A percentile compares a stretch with the other conserved stretches of the same genome.
Conservation (phyloP, 2,113 vertebrate genomes). For the Nothoprocta pentlandii region DNA sequence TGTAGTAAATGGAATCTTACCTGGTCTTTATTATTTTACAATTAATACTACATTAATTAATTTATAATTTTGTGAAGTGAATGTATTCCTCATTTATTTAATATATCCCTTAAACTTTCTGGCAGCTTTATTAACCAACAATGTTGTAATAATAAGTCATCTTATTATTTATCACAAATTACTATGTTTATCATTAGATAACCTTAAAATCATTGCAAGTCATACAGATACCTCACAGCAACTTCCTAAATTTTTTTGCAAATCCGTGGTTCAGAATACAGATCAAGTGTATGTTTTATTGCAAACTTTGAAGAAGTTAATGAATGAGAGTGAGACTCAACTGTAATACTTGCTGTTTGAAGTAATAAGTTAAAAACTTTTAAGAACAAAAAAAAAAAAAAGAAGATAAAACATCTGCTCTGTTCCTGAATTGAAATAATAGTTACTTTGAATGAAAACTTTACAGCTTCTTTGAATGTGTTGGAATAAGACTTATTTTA, state of each 20-base stretch:
- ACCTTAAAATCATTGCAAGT: slow-evolving; percentile 32
- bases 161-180: slow-evolving; percentile 7
- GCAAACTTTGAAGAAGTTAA: slow-evolving; percentile 16
- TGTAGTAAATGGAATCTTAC: background rate
- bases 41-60: background rate
- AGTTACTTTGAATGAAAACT: background rate
- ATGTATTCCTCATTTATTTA: background rate
- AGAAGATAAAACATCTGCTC: background rate
- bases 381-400: background rate
- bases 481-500: background rate
- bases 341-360: background rate
- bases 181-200: slow-evolving; percentile 10
- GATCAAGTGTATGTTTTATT: slow-evolving; percentile 13
- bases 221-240: background rate
- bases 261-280: slow-evolving; percentile 4
- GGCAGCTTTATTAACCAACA: background rate
- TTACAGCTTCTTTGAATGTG: background rate
- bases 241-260: slow-evolving; percentile 34
- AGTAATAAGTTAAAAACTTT: background rate
- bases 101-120: background rate
- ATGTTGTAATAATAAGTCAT: background rate
- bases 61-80: background rate
- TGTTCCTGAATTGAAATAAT: background rate
- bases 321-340: background rate
- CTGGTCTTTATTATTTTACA: background rate